Evolutionary conservation across 2,888 invertebrate species (phyloP).

Genomic region (Auanema freiburgensis): DNA sequence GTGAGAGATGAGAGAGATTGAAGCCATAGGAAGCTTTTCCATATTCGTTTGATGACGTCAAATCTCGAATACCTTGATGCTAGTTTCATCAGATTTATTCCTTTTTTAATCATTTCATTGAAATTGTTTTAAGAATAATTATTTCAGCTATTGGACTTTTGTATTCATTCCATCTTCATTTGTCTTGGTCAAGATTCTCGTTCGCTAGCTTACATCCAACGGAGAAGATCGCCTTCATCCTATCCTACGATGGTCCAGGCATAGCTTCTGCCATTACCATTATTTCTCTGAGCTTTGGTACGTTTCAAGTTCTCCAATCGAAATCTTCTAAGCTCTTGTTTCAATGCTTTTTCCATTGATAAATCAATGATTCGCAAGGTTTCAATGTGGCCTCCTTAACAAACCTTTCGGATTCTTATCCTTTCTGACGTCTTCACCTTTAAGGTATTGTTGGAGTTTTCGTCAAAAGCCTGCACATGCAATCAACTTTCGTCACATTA

Average conservation of each 20-base stretch:
- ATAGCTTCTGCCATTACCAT: conserved; percentile 42
- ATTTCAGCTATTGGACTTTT: conserved; percentile 49
- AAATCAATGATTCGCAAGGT: neutral
- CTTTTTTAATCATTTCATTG: too few species aligned
- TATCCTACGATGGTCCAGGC: conserved; percentile 58
- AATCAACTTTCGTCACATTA: conserved; percentile 45
- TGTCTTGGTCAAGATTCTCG: conserved; percentile 55
- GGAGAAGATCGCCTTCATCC: conserved; percentile 62
- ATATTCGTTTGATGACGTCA: too few species aligned
- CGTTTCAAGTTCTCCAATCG: conserved; percentile 13
- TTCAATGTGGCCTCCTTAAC: too few species aligned
- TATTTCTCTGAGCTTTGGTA: conserved; percentile 38
- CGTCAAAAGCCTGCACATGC: conserved; percentile 40
- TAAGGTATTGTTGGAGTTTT: conserved; percentile 44
- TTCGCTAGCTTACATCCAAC: conserved; percentile 59
- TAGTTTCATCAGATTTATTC: too few species aligned
- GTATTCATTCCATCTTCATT: conserved; percentile 38
- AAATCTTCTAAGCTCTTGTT: conserved; percentile 3
- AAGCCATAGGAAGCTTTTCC: too few species aligned
- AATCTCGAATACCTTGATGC: too few species aligned
- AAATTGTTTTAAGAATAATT: too few species aligned
- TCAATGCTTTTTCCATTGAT: neutral
- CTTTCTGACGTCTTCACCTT: conserved; percentile 14
- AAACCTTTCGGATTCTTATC: neutral
- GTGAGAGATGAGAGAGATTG: too few species aligned